Percentiles rank a stretch among this genome's conserved stretches.
Conservation (phyloP, 2,888 invertebrate genomes). For the Sipha maydis region DNA sequence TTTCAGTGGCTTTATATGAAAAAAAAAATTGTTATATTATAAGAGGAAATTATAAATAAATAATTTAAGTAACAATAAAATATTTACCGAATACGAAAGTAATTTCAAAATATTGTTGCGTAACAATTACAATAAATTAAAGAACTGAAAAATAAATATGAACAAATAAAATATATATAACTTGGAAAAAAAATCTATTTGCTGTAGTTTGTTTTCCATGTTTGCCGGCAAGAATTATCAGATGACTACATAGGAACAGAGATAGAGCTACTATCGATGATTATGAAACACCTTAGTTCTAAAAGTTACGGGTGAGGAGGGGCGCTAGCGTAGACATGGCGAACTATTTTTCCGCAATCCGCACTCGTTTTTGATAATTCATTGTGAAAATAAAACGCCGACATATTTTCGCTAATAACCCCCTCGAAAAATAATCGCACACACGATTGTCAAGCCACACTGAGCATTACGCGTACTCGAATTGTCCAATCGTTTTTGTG, state of each 20-base stretch:
- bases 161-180: too few relatives aligned
- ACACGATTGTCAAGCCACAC: slow-evolving; percentile 21
- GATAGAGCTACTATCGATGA: slow-evolving; percentile 17
- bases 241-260: not conserved
- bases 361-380: slow-evolving; percentile 58
- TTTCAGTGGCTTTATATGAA: too few relatives aligned
- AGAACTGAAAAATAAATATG: too few relatives aligned
- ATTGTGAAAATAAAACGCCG: slow-evolving; percentile 44
- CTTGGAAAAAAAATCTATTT: not conserved
- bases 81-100: too few relatives aligned
- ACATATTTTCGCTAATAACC: slow-evolving; percentile 12
- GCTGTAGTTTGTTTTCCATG: not conserved
- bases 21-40: too few relatives aligned
- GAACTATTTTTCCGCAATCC: slow-evolving; percentile 62
- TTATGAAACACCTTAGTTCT: not conserved
- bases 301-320: slow-evolving; percentile 35
- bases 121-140: too few relatives aligned
- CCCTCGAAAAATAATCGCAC: slow-evolving; percentile 36
- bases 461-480: slow-evolving; percentile 10
- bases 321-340: slow-evolving; percentile 63
- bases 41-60: too few relatives aligned
- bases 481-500: not conserved
- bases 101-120: too few relatives aligned
- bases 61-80: too few relatives aligned
- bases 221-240: not conserved